These are phyloP conservation scores for Triplophysa tibetana DNA, from an alignment of 2,113 vertebrate species.

Conservation along the genomic window DNA sequence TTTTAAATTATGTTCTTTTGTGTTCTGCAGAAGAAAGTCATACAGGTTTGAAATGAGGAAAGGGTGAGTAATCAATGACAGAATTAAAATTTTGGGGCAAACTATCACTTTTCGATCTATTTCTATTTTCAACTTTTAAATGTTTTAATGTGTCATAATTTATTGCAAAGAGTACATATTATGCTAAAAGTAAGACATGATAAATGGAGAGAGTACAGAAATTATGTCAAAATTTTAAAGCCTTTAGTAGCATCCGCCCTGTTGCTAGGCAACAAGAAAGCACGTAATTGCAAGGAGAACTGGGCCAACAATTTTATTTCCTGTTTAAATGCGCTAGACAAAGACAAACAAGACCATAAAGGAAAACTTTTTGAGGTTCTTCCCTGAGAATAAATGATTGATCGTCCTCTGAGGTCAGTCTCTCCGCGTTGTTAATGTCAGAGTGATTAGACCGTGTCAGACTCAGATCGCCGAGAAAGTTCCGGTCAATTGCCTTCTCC, in stretches of 20 bases:
- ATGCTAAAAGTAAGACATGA: slow-evolving; percentile 9
- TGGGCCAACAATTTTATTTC: slow-evolving; percentile 47
- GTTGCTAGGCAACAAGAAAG: slow-evolving; percentile 58
- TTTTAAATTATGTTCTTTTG: no score
- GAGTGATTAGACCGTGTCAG: slow-evolving; percentile 39
- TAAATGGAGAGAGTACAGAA: slow-evolving; percentile 16
- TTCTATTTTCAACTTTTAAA: neutral
- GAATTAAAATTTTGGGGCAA: no score
- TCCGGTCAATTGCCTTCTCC: slow-evolving; percentile 33
- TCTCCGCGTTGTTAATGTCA: slow-evolving; percentile 17
- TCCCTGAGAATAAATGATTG: neutral
- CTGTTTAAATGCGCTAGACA: slow-evolving; percentile 35
- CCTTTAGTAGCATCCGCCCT: slow-evolving; percentile 35
- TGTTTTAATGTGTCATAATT: neutral
- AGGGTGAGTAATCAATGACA: no score
- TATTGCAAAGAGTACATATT: neutral
- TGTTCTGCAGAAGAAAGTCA: no score
- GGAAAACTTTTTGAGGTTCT: slow-evolving; percentile 12
- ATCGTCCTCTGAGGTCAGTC: slow-evolving; percentile 33
- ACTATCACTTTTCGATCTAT: no score
- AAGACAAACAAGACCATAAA: slow-evolving; percentile 1
- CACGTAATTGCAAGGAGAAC: slow-evolving; percentile 40
- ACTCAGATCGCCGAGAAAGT: slow-evolving; percentile 26
- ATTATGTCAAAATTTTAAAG: slow-evolving; percentile 47
- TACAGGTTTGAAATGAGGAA: no score